Conservation (phyloP, 53 echinoderm and acorn worm genomes). For the Astropecten irregularis region DNA sequence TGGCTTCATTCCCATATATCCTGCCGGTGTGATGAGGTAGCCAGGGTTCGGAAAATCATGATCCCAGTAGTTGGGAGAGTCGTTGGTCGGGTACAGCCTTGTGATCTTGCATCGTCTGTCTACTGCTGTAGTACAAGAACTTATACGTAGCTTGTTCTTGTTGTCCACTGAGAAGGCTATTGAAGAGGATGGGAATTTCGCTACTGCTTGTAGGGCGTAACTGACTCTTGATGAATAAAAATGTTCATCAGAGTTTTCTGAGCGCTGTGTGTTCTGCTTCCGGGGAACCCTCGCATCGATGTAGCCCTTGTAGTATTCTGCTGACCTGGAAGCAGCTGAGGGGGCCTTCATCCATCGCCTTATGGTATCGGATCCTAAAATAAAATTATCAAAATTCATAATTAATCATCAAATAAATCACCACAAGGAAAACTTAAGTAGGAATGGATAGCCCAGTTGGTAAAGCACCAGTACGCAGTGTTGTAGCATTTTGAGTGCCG, state of each 20-base stretch:
- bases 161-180: slow-evolving; percentile 52
- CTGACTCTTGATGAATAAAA: slow-evolving; percentile 55
- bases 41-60: slow-evolving; percentile 70
- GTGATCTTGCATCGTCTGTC: slow-evolving; percentile 28
- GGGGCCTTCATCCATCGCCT: not conserved
- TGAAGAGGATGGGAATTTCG: not conserved
- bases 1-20: slow-evolving; percentile 51
- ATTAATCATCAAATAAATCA: too few species aligned
- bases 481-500: too few species aligned
- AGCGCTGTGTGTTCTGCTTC: slow-evolving; percentile 22
- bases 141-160: slow-evolving; percentile 58
- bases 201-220: slow-evolving; percentile 17
- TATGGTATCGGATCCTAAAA: not conserved
- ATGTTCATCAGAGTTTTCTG: slow-evolving; percentile 22
- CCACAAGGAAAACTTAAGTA: too few species aligned
- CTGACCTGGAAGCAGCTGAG: not conserved
- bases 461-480: too few species aligned
- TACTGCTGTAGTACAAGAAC: slow-evolving; percentile 28
- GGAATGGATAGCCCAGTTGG: too few species aligned
- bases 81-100: slow-evolving; percentile 42
- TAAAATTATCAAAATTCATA: not conserved
- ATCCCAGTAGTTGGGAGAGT: slow-evolving; percentile 47
- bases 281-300: slow-evolving; percentile 42
- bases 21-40: slow-evolving; percentile 61
- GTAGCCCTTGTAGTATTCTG: slow-evolving; percentile 32